Evolutionary conservation across 2,113 vertebrate genomes (phyloP).

Genomic region (Merops nubicus): DNA sequence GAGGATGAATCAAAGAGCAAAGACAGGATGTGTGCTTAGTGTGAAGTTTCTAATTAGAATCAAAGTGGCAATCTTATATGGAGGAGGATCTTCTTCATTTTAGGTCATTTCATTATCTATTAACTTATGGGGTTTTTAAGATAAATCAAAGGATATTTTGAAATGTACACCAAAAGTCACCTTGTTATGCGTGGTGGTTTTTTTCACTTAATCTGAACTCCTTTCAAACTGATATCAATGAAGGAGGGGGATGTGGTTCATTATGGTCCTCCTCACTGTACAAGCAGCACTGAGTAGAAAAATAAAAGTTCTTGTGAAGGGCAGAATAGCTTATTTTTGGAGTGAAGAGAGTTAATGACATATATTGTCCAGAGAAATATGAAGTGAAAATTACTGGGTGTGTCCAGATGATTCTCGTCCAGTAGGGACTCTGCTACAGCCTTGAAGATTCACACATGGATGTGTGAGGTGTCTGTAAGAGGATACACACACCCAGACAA

Average conservation of each 20-base stretch:
- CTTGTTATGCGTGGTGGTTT: rapidly evolving
- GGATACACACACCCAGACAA: not conserved
- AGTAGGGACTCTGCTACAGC: not conserved
- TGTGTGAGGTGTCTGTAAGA: not conserved
- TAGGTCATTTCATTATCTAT: not conserved
- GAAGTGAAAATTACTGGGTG: not conserved
- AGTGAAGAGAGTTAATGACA: not conserved
- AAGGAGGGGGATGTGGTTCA: rapidly evolving
- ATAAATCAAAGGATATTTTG: not conserved
- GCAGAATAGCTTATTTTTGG: not conserved
- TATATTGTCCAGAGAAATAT: not conserved
- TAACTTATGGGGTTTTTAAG: rapidly evolving
- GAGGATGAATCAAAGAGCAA: not conserved
- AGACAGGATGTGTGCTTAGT: not conserved
- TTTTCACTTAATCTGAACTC: not conserved
- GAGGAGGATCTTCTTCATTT: not conserved
- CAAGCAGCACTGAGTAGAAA: not conserved
- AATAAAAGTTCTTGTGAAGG: not conserved
- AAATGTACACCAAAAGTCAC: not conserved
- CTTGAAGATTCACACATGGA: rapidly evolving
- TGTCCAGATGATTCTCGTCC: not conserved
- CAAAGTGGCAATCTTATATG: not conserved
- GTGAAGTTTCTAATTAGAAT: not conserved
- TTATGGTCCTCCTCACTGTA: not conserved
- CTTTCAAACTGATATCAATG: not conserved